A percentile compares a stretch with the other conserved stretches of the same genome.
These are phyloP conservation scores for Macrocentrus cingulum DNA, from an alignment of 1,140 invertebrate genomes.

Conservation along the genomic window DNA sequence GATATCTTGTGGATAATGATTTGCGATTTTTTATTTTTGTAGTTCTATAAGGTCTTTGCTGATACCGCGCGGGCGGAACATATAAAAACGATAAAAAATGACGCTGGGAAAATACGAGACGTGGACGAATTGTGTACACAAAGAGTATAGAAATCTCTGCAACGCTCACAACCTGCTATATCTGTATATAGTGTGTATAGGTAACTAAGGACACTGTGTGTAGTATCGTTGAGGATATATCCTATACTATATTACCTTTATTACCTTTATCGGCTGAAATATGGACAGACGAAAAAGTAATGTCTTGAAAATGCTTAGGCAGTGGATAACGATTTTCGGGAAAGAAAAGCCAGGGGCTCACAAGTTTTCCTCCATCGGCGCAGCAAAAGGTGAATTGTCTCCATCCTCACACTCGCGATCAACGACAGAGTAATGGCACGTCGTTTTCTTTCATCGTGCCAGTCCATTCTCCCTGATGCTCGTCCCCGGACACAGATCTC, in stretches of 20 bases:
- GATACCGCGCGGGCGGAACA: too few relatives aligned
- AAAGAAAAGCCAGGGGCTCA: neutral
- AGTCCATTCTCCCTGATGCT: conserved; percentile 13
- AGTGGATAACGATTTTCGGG: conserved; percentile 31
- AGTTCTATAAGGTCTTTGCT: too few relatives aligned
- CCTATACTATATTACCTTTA: too few relatives aligned
- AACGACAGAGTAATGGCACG: conserved; percentile 17
- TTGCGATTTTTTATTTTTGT: too few relatives aligned
- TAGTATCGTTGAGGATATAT: conserved; percentile 31
- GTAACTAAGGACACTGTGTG: conserved; percentile 31
- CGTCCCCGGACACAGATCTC: neutral
- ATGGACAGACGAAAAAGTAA: conserved; percentile 39
- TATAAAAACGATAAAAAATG: too few relatives aligned
- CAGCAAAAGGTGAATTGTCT: neutral
- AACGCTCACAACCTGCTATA: conserved; percentile 17
- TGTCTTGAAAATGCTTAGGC: conserved; percentile 38
- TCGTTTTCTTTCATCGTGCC: conserved; percentile 21
- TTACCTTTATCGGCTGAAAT: conserved; percentile 49
- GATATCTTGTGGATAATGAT: too few relatives aligned
- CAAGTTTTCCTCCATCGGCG: conserved; percentile 1
- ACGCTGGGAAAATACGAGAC: conserved; percentile 19
- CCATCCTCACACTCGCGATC: conserved; percentile 7
- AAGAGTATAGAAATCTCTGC: conserved; percentile 11
- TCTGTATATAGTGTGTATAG: conserved; percentile 24
- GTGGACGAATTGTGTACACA: conserved; percentile 25